These are phyloP conservation scores for Mamestra configurata DNA, from an alignment of 1,140 invertebrate species.

Conservation along the genomic window DNA sequence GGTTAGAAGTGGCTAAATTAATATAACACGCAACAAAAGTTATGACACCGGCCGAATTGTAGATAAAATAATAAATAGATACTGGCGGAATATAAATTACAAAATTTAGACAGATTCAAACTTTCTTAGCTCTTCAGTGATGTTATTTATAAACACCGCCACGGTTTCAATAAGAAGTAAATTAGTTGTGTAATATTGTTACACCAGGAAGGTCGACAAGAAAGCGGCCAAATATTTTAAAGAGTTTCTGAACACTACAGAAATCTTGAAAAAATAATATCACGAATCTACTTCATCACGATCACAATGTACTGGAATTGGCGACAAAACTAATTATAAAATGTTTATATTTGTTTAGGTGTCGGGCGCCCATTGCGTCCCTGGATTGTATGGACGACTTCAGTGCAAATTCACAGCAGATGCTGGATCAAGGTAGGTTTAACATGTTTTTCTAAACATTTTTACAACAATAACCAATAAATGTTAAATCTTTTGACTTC, in stretches of 20 bases:
- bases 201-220: not conserved
- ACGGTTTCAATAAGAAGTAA: conserved; percentile 36
- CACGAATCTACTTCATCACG: conserved; percentile 10
- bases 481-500: not conserved
- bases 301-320: conserved; percentile 7
- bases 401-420: conserved; percentile 89
- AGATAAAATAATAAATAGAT: conserved; percentile 19
- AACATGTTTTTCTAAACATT: too few relatives aligned
- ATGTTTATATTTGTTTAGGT: conserved; percentile 88
- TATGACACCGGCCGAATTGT: not conserved
- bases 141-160: conserved; percentile 35
- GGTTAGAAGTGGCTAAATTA: too few relatives aligned
- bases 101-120: conserved; percentile 33
- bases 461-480: too few relatives aligned
- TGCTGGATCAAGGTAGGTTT: conserved; percentile 85
- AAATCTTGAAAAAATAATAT: conserved; percentile 2
- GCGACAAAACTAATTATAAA: conserved; percentile 40
- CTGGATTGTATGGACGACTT: conserved; percentile 98
- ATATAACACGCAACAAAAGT: not conserved
- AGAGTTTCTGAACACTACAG: not conserved
- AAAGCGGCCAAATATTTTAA: not conserved
- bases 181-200: conserved; percentile 26
- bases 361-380: conserved; percentile 96
- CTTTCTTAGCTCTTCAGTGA: conserved; percentile 26
- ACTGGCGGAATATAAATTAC: conserved; percentile 28